Conservation (phyloP, 2,888 invertebrate genomes). For the Drosophila mimica region DNA sequence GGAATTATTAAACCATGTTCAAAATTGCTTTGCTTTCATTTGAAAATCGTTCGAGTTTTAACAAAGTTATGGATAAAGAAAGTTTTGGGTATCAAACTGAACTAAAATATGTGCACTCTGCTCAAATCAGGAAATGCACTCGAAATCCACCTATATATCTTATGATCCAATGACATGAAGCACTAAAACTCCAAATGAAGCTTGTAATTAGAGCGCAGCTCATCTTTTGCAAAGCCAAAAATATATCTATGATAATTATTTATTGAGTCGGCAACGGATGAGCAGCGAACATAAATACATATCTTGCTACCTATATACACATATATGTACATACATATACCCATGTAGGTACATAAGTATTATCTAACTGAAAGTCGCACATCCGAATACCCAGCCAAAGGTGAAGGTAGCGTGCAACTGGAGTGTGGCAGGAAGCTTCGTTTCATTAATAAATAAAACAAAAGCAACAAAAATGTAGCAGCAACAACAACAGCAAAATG, state of each 20-base stretch:
- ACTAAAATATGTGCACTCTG: neutral
- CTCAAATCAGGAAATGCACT: slow-evolving; percentile 20
- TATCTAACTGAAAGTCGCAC: slow-evolving; percentile 53
- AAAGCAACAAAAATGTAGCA: slow-evolving; percentile 20
- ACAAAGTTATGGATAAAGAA: neutral
- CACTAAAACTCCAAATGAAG: slow-evolving; percentile 21
- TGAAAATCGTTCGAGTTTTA: no score
- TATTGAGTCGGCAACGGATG: slow-evolving; percentile 28
- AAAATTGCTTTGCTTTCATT: no score
- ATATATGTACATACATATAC: neutral
- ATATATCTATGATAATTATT: slow-evolving; percentile 9
- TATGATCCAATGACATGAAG: slow-evolving; percentile 66
- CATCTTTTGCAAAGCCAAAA: neutral
- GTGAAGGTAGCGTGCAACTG: slow-evolving; percentile 60
- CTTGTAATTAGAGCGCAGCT: slow-evolving; percentile 13
- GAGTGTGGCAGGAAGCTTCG: slow-evolving; percentile 59
- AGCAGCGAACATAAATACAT: slow-evolving; percentile 27
- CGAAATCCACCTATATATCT: neutral
- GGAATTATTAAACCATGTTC: no score
- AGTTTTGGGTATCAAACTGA: neutral
- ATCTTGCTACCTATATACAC: neutral
- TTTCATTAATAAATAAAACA: slow-evolving; percentile 59
- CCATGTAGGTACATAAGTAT: slow-evolving; percentile 13
- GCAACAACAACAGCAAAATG: slow-evolving; percentile 23
- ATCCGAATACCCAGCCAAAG: slow-evolving; percentile 47